Base-by-base conservation (phyloP, 2,797 vertebrate genomes). In the Mus caroli region DNA sequence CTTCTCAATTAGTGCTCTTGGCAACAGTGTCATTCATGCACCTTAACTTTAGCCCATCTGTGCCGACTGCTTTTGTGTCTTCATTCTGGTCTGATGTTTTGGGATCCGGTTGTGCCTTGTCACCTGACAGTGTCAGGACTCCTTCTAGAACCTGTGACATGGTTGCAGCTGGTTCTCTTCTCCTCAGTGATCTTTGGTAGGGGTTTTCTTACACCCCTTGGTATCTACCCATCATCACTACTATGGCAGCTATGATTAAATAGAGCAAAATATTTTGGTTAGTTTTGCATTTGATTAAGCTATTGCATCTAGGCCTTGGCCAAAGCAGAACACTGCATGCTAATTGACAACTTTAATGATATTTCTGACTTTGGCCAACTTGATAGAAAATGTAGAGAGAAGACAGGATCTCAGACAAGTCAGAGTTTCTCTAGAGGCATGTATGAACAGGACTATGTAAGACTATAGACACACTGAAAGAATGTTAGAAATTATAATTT, bases 401-500 rank as follows among this genome's bases (percentile, higher is more conserved):
- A 71, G 34, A 28, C 1, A 2, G 19, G 43, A 58, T 19, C 40
- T 43, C 15, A 76, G 79, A 64, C 3, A 37, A 54, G 46, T 54
- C 84, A 71, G 64, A 54, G 22, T 54, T 71, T 71, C 84, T 87
- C 46, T 71, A 37, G 12, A 54, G 6, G 4, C 31, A 62, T 91
- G 15, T 46, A 37, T 88, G 14, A 14, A 34, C 9, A 15, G 58
- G 24, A 1, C 43, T 62, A 4, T 6, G 8, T 28, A 22, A 94
- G 31, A 28, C 20, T 15, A 24, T 1, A 76, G 56, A 17, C 31
- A n/a, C 34, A 19, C 58, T 60, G 54, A 52, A 40, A 88, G 58
- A 64, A 88, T 84, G n/a, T 43, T 90, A 82, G 78, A 62, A 79
- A 24, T 1, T 90, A 26, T 67, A 82, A 82, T 69, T 89, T 75